These are phyloP conservation scores for Drosophila persimilis DNA, from an alignment of 1,140 invertebrate species.

Conservation along the genomic window DNA sequence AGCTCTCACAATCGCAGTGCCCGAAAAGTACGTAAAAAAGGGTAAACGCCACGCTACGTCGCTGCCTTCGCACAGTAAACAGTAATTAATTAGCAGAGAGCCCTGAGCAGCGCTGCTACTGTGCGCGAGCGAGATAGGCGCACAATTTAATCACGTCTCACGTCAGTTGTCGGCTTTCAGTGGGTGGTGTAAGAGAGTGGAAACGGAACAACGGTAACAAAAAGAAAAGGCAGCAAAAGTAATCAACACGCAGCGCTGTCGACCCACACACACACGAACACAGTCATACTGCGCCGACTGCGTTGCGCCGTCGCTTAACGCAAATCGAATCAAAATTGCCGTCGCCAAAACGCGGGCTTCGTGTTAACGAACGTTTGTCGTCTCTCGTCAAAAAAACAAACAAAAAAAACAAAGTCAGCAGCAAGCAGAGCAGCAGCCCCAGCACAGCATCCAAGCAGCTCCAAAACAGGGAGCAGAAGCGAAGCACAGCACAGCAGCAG, in stretches of 20 bases:
- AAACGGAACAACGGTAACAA: conserved; percentile 11
- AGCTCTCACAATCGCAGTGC: conserved; percentile 9
- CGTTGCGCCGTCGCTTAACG: conserved; percentile 73
- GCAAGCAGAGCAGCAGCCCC: conserved; percentile 3
- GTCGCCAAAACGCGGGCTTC: conserved; percentile 75
- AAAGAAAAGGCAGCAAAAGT: conserved; percentile 43
- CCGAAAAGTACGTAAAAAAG: conserved; percentile 26
- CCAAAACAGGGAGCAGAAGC: conserved; percentile 9
- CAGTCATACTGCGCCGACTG: conserved; percentile 49
- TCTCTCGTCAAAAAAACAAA: conserved; percentile 64
- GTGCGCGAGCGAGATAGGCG: conserved; percentile 61
- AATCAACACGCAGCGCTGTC: conserved; percentile 62
- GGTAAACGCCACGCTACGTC: conserved; percentile 29
- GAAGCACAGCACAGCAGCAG: background rate
- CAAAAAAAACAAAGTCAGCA: conserved; percentile 17
- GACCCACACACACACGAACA: conserved; percentile 31
- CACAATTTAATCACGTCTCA: conserved; percentile 67
- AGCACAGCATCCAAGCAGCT: conserved; percentile 46
- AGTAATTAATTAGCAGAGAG: conserved; percentile 68
- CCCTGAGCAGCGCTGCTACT: conserved; percentile 43
- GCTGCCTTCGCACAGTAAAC: conserved; percentile 7
- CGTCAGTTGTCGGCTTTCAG: background rate
- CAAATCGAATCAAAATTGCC: conserved; percentile 80
- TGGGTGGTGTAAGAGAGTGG: background rate
- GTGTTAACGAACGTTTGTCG: conserved; percentile 61